Conservation (phyloP, 1,140 invertebrate genomes). For the Drosophila aff. region DNA sequence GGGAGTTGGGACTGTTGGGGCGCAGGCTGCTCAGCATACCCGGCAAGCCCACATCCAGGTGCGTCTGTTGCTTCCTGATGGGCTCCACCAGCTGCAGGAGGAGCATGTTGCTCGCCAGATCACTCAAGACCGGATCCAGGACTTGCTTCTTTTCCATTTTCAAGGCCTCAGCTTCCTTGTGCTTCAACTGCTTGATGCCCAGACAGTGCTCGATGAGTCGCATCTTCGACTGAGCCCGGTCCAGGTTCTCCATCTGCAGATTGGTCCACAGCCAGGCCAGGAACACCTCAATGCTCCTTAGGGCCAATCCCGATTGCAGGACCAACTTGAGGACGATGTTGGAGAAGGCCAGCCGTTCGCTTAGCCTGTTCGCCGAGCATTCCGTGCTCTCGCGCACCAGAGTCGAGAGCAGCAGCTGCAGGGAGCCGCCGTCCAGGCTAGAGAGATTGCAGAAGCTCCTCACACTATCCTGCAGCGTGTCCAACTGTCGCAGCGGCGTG, state of each 20-base stretch:
- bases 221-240: slow-evolving; percentile 62
- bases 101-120: slow-evolving; percentile 43
- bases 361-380: slow-evolving; percentile 68
- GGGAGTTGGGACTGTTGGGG: neutral
- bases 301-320: slow-evolving; percentile 59
- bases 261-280: slow-evolving; percentile 70
- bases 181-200: slow-evolving; percentile 38
- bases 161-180: neutral
- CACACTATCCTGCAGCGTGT: slow-evolving; percentile 51
- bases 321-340: slow-evolving; percentile 47
- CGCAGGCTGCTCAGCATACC: slow-evolving; percentile 1
- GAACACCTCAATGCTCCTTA: slow-evolving; percentile 64
- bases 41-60: slow-evolving; percentile 17
- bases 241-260: slow-evolving; percentile 75
- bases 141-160: neutral
- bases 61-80: slow-evolving; percentile 57
- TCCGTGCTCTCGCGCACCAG: slow-evolving; percentile 64
- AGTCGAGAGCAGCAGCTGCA: slow-evolving; percentile 48
- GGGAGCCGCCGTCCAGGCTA: slow-evolving; percentile 40
- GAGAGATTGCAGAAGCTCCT: slow-evolving; percentile 45
- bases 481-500: slow-evolving; percentile 52
- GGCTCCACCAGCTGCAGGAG: slow-evolving; percentile 64
- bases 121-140: slow-evolving; percentile 2
- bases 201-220: slow-evolving; percentile 65
- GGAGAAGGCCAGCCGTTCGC: slow-evolving; percentile 58